Conservation (phyloP, 2,888 invertebrate genomes). For the Drosophila cyrtoloma region DNA sequence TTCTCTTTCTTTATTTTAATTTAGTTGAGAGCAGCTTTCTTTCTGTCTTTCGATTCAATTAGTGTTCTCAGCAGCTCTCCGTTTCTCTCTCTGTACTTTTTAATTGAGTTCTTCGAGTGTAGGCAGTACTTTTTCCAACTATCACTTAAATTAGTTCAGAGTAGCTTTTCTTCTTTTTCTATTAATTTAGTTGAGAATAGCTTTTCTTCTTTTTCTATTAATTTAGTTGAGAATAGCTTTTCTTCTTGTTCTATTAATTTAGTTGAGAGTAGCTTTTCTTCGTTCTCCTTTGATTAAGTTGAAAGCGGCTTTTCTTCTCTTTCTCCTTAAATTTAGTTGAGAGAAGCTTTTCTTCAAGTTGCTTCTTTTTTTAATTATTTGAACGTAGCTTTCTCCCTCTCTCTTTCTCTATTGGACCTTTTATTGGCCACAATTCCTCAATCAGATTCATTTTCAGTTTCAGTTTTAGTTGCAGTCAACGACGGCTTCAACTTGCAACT, state of each 20-base stretch:
- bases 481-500: not conserved
- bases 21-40: not conserved
- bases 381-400: not conserved
- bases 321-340: not conserved
- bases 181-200: not conserved
- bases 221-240: not conserved
- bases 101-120: not conserved
- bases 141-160: not conserved
- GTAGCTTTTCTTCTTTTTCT: fast-evolving
- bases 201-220: not conserved
- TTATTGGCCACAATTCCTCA: not conserved
- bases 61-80: not conserved
- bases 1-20: not conserved
- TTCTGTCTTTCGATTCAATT: not conserved
- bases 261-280: not conserved
- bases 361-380: not conserved
- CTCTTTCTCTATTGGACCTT: not conserved
- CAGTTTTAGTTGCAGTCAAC: not conserved
- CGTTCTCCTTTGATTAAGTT: not conserved
- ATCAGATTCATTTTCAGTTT: not conserved
- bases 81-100: not conserved
- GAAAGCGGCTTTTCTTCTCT: not conserved
- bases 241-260: not conserved
- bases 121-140: not conserved
- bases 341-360: not conserved